These are phyloP conservation scores for Amblyjoppa fuscipennis DNA, from an alignment of 2,888 invertebrate genomes.

Conservation along the genomic window DNA sequence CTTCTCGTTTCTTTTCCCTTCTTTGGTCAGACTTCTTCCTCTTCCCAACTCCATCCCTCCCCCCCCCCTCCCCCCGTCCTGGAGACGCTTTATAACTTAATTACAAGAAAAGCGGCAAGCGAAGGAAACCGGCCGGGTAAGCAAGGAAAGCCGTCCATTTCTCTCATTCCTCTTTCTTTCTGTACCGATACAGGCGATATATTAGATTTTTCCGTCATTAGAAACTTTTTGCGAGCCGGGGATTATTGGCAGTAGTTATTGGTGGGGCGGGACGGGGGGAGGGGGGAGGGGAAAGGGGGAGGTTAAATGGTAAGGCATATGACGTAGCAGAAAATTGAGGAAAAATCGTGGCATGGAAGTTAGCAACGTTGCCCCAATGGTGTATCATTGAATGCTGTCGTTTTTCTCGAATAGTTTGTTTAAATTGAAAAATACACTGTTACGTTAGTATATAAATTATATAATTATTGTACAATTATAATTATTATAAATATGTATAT, in stretches of 20 bases:
- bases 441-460: no score
- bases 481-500: no score
- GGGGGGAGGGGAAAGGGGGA: neutral
- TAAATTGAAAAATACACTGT: no score
- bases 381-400: no score
- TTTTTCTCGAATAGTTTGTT: no score
- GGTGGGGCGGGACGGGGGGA: neutral
- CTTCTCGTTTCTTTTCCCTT: constrained; percentile 52
- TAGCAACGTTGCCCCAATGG: no score
- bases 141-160: constrained; percentile 62
- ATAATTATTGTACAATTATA: no score
- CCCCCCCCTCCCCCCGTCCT: constrained; percentile 44
- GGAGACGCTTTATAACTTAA: constrained; percentile 82
- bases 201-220: constrained; percentile 83
- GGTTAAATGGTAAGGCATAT: neutral
- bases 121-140: constrained; percentile 59
- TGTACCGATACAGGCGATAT: constrained; percentile 73
- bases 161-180: constrained; percentile 27
- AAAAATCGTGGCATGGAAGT: neutral
- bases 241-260: constrained; percentile 63
- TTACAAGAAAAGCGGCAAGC: constrained; percentile 83
- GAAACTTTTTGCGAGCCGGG: constrained; percentile 77
- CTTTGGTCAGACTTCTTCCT: constrained; percentile 14
- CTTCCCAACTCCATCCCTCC: neutral
- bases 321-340: neutral